Conservation (phyloP, 37 sponge, comb jelly and placozoan species). For the Petrosia ficiformis region DNA sequence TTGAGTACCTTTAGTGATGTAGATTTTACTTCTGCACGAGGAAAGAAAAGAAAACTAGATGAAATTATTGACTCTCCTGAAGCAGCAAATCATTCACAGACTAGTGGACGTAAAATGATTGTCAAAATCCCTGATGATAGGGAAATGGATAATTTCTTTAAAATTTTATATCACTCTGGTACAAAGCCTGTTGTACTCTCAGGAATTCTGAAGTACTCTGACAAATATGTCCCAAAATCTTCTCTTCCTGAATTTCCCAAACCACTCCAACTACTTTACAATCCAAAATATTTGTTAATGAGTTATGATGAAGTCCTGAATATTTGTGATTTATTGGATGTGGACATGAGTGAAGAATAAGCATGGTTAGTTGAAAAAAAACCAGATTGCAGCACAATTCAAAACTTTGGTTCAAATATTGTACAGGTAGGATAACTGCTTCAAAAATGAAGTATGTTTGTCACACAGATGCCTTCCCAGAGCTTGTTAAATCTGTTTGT, state of each 20-base stretch:
- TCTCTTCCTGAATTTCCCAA: not conserved
- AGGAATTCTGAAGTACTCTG: conserved; percentile 1
- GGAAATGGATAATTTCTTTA: conserved; percentile 2
- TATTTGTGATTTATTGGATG: not conserved
- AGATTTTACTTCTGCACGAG: conserved; percentile 17
- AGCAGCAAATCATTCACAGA: not conserved
- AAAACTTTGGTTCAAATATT: conserved; percentile 17
- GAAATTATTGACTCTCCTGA: not conserved
- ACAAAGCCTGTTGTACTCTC: conserved; percentile 35
- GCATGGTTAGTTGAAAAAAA: conserved; percentile 2
- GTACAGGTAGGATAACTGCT: conserved; percentile 37
- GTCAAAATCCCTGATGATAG: conserved; percentile 10
- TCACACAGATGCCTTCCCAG: conserved; percentile 18
- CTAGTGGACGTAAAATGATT: not conserved
- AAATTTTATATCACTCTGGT: not conserved
- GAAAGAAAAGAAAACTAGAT: conserved; percentile 10
- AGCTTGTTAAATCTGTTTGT: conserved; percentile 15
- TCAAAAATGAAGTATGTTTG: conserved; percentile 17
- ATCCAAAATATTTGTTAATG: not conserved
- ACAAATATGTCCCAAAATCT: conserved; percentile 11
- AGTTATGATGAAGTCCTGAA: conserved; percentile 8
- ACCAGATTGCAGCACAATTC: conserved; percentile 13
- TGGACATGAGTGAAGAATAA: conserved; percentile 14
- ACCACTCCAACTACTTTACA: not conserved
- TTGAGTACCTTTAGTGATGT: conserved; percentile 3